phyloP scores from a whole-genome alignment of 35 echinoderm and acorn worm genomes.

The Ophiothrix spiculata region DNA sequence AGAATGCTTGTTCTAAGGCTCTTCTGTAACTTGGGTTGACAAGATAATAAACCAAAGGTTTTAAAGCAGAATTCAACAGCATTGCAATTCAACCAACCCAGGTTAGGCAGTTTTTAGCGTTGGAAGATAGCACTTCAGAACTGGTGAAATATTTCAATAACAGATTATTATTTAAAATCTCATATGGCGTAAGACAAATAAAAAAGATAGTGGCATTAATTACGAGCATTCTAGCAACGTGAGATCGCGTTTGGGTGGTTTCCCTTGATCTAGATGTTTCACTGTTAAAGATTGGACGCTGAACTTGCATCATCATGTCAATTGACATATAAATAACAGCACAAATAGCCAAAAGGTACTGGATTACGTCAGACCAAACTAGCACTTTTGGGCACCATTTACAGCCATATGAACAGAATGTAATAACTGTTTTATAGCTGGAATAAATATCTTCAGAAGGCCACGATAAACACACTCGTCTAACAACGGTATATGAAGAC shows the following conservation, averaged over 20 bases:
- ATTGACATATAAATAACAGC: not conserved
- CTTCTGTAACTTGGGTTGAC: not conserved
- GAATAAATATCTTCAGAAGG: not conserved
- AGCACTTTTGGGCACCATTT: not conserved
- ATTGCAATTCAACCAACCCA: not conserved
- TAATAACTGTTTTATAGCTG: not conserved
- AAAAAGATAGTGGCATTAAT: constrained; percentile 1
- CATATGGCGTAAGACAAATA: not conserved
- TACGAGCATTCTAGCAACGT: not conserved
- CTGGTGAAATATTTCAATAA: not conserved
- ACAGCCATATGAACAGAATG: not conserved
- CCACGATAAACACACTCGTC: not conserved
- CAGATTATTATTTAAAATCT: not conserved
- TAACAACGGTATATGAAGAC: not conserved
- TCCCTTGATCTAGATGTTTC: not conserved
- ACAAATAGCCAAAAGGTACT: not conserved
- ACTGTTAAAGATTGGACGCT: not conserved
- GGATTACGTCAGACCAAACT: not conserved
- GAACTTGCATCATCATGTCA: not conserved
- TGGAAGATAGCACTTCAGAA: not conserved
- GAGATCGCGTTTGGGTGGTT: not conserved
- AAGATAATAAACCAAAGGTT: not conserved
- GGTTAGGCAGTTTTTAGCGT: not conserved
- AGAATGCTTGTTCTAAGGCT: not conserved
- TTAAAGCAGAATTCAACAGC: not conserved